These are phyloP conservation scores for Drosophila sp. DNA, from an alignment of 1,140 invertebrate species.

Conservation along the genomic window DNA sequence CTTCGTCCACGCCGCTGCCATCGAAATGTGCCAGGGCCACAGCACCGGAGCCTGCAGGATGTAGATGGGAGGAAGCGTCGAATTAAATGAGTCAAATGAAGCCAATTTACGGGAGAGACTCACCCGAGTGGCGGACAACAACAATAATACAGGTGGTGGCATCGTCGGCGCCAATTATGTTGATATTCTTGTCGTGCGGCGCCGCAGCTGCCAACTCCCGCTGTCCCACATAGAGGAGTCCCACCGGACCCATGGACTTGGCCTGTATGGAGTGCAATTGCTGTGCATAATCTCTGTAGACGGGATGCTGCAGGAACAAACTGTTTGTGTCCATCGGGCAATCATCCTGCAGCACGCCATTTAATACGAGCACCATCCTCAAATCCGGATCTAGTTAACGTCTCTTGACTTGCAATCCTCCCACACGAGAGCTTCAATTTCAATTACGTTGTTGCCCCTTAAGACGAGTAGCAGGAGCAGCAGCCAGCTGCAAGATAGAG, in stretches of 20 bases:
- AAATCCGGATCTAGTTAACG: constrained; percentile 10
- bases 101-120: constrained; percentile 81
- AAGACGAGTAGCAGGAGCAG: constrained; percentile 67
- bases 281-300: constrained; percentile 92
- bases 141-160: constrained; percentile 97
- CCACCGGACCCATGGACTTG: constrained; percentile 89
- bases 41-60: constrained; percentile 91
- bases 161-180: constrained; percentile 96
- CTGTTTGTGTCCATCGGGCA: constrained; percentile 92
- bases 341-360: constrained; percentile 93
- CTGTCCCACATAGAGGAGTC: constrained; percentile 95
- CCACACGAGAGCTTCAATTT: constrained; percentile 52
- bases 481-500: constrained; percentile 29
- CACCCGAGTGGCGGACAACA: constrained; percentile 95
- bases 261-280: constrained; percentile 90
- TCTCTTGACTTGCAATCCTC: constrained; percentile 2
- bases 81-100: constrained; percentile 51
- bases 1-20: constrained; percentile 93
- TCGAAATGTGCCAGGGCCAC: constrained; percentile 95
- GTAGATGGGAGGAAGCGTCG: not conserved
- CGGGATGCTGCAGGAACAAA: constrained; percentile 91
- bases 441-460: constrained; percentile 53
- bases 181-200: constrained; percentile 96
- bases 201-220: constrained; percentile 95
- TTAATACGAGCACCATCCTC: constrained; percentile 93